Percentiles rank a stretch among this genome's conserved stretches.
Evolutionary conservation across 2,797 vertebrate species (phyloP).

Genomic region (Premnoplex brunnescens): DNA sequence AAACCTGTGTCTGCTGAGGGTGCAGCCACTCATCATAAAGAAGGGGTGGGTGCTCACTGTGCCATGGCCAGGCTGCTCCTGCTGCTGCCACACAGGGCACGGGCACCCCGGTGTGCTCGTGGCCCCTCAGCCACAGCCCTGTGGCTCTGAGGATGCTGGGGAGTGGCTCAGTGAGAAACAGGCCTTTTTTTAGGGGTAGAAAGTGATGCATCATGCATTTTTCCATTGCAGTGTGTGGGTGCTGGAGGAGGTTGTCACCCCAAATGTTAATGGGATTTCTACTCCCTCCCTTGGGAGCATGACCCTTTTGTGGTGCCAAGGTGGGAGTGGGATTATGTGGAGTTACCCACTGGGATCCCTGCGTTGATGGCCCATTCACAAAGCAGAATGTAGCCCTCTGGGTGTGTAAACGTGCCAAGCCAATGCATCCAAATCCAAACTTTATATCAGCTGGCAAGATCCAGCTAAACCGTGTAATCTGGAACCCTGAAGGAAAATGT

Average conservation of each 20-base stretch:
- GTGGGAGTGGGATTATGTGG: background rate
- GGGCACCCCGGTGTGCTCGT: rapidly evolving
- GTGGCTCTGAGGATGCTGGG: background rate
- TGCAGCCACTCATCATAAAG: background rate
- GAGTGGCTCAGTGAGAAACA: background rate
- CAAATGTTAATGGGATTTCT: background rate
- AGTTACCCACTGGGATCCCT: background rate
- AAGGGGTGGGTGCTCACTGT: background rate
- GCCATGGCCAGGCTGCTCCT: no score
- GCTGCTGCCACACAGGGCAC: no score
- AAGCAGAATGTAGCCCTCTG: background rate
- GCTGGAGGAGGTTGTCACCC: background rate
- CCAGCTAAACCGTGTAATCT: conserved; percentile 25
- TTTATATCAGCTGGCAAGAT: background rate
- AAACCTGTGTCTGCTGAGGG: background rate
- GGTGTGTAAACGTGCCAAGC: background rate
- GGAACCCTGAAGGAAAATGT: conserved; percentile 14
- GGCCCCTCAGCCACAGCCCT: background rate
- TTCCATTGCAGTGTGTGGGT: rapidly evolving
- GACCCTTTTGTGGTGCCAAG: background rate
- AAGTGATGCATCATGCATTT: rapidly evolving
- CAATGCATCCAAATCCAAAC: background rate
- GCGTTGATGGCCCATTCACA: background rate
- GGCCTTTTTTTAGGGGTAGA: rapidly evolving
- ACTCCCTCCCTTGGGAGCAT: background rate